Evolutionary conservation across 2,888 invertebrate species (phyloP).

Genomic region (Embidobia sp.): DNA sequence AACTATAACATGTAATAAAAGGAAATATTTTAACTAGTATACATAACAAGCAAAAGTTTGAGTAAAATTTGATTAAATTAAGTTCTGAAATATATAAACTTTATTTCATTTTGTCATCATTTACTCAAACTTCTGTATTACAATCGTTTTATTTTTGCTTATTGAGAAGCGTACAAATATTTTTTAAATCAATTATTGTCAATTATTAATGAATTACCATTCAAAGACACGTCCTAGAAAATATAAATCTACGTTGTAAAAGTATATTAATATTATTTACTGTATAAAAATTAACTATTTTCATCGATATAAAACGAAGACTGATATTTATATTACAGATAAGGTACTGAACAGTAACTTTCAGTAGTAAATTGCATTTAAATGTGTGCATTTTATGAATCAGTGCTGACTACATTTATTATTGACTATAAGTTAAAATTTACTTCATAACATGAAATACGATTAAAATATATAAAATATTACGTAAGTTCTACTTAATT

Average conservation of each 20-base stretch:
- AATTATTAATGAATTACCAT: slow-evolving; percentile 8
- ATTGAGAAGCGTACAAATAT: slow-evolving; percentile 5
- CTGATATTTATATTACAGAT: background rate
- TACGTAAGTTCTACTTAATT: too few relatives aligned
- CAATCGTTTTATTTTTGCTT: slow-evolving; percentile 2
- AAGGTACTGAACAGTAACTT: background rate
- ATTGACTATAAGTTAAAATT: too few relatives aligned
- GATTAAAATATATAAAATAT: too few relatives aligned
- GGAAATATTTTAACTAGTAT: slow-evolving; percentile 5
- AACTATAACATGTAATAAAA: slow-evolving; percentile 10
- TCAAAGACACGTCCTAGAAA: background rate
- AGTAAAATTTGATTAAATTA: slow-evolving; percentile 2
- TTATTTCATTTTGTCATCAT: background rate
- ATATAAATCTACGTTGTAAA: slow-evolving; percentile 19
- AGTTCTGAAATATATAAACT: background rate
- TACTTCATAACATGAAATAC: too few relatives aligned
- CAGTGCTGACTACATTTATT: too few relatives aligned
- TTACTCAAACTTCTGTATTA: slow-evolving; percentile 11
- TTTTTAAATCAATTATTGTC: slow-evolving; percentile 19
- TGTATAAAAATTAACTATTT: slow-evolving; percentile 15
- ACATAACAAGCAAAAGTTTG: slow-evolving; percentile 16
- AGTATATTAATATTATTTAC: slow-evolving; percentile 3
- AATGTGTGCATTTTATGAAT: background rate
- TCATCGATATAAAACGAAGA: slow-evolving; percentile 8
- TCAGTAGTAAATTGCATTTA: background rate